Base-by-base conservation (phyloP, 1,140 invertebrate species). In the Lordiphosa stackelbergi region DNA sequence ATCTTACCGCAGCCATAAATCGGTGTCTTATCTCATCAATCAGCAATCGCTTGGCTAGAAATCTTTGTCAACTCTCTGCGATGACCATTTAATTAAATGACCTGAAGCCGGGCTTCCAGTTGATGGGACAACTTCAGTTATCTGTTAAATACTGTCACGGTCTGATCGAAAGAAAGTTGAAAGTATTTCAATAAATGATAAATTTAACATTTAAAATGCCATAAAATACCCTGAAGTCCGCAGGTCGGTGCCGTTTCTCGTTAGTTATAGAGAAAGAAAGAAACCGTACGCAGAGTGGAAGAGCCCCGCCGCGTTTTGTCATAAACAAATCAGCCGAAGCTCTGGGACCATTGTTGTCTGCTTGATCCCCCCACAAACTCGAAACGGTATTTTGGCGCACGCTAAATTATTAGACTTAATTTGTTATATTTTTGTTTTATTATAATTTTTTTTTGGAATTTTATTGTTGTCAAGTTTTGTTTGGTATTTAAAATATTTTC, bases 371-470 rank as follows among this genome's bases (percentile, higher is more conserved):
- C 31, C 24, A 24, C 43, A 46, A 58, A 58, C 42, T 55, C 42
- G 34, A 42, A 79, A 79, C 75, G 77, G 75, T 79, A 83, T 75
- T 79, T 79, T 83, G 77, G 74, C 74, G 75, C 75, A 72, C 75
- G 72, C 77, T 79, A 75, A 79, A 83, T 83, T 79, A 79, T 72
- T 68, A 77, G 61, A 70, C 59, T 60, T 74, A 71, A 79, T 83
- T 75, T 77, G 66, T 83, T 75, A 79, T 83, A 79, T 56, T 75
- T 73, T 38, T 48, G 28, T 12, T 19, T 37, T 36, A 47, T n/a
- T 16, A 45, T 28, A 10, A 5, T 22, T 11, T 41, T 11, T 41
- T 41, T 4, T 49, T 38, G 3, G 37, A n/a, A 12, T 37, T 36
- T 40, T 28, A 13, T 53, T 53, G 12, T 69, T 69, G 57, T 69